Conservation (phyloP, 1,140 invertebrate genomes). For the Papilio machaon region DNA sequence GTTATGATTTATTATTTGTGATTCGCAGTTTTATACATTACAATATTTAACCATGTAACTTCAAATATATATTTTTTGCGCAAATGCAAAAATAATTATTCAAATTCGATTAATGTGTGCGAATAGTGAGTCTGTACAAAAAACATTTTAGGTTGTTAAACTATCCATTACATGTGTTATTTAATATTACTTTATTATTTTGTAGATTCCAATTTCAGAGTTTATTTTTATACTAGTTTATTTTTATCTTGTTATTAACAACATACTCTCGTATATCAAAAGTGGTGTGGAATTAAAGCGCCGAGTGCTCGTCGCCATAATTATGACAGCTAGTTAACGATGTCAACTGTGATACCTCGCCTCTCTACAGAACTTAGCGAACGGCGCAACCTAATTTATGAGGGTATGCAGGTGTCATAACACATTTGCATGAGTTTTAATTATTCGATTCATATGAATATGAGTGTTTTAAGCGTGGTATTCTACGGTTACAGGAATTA, state of each 20-base stretch:
- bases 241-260: neutral
- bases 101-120: too few species aligned
- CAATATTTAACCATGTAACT: too few species aligned
- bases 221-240: neutral
- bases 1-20: too few species aligned
- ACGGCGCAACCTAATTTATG: conserved; percentile 27
- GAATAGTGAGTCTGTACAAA: too few species aligned
- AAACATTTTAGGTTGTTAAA: too few species aligned
- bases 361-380: conserved; percentile 15
- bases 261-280: neutral
- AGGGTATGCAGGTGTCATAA: conserved; percentile 13
- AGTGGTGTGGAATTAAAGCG: conserved; percentile 12
- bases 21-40: too few species aligned
- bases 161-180: too few species aligned
- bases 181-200: neutral
- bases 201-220: neutral
- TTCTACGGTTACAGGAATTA: too few species aligned
- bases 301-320: neutral
- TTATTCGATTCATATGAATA: neutral
- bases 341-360: conserved; percentile 35
- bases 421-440: conserved; percentile 5
- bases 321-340: conserved; percentile 35
- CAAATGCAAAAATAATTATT: too few species aligned
- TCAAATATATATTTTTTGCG: too few species aligned
- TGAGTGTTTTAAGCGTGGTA: too few species aligned